Conservation (phyloP, 2,888 invertebrate species). For the Drosophila recens region DNA sequence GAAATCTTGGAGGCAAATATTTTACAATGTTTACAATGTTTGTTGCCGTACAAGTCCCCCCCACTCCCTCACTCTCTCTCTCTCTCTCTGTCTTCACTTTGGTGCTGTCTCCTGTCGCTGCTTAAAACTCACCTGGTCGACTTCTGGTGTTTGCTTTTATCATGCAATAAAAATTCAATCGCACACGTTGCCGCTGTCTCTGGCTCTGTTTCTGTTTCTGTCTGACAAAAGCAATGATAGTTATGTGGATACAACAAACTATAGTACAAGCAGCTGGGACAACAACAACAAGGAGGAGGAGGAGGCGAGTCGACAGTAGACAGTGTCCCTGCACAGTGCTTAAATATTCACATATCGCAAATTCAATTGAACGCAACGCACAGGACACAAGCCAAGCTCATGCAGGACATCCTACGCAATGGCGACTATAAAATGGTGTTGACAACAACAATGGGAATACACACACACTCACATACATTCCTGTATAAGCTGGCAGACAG, state of each 20-base stretch:
- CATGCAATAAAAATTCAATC: constrained; percentile 80
- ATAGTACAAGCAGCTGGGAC: constrained; percentile 23
- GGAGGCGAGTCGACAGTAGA: constrained; percentile 11
- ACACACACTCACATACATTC: constrained; percentile 33
- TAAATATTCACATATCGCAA: constrained; percentile 81
- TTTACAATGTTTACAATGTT: constrained; percentile 72
- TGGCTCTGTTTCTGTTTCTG: not conserved
- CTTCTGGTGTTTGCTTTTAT: constrained; percentile 62
- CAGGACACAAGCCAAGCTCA: constrained; percentile 57
- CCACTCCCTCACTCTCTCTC: not conserved
- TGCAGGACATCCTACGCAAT: constrained; percentile 64
- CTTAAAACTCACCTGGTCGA: constrained; percentile 56
- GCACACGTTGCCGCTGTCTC: constrained; percentile 48
- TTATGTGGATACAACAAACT: constrained; percentile 65
- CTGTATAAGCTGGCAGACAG: constrained; percentile 7
- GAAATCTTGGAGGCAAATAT: constrained; percentile 67
- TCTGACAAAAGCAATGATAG: constrained; percentile 65
- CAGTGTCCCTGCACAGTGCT: constrained; percentile 73
- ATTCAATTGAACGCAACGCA: constrained; percentile 78
- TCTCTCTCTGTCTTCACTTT: not conserved
- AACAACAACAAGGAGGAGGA: not conserved
- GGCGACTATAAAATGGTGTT: constrained; percentile 76
- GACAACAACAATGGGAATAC: constrained; percentile 79
- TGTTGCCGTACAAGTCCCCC: constrained; percentile 1
- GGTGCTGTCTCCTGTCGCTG: constrained; percentile 22